Conservation (phyloP, 2,113 vertebrate species). For the Dipodomys stephensi region DNA sequence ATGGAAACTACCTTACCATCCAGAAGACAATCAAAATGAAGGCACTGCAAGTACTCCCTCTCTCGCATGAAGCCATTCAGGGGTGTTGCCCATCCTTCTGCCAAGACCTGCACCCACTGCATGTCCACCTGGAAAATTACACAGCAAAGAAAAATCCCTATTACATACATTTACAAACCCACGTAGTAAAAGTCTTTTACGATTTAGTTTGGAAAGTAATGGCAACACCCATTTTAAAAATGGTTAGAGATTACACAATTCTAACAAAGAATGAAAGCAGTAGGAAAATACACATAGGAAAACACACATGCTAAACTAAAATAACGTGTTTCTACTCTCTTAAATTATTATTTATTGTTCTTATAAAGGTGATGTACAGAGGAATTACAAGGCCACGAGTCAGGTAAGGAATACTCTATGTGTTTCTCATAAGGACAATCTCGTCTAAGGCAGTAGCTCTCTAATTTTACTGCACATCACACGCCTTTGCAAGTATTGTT, state of each 20-base stretch:
- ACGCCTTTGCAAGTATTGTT: background rate
- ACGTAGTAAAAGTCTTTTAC: background rate
- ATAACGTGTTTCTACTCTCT: background rate
- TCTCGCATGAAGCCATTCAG: slow-evolving; percentile 99
- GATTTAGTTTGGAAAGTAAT: background rate
- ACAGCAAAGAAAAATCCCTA: background rate
- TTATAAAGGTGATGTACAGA: no score
- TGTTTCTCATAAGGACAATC: background rate
- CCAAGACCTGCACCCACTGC: slow-evolving; percentile 99
- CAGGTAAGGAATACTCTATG: no score
- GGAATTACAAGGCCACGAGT: no score
- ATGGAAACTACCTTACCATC: slow-evolving; percentile 90
- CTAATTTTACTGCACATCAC: background rate
- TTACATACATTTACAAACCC: background rate
- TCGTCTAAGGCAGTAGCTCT: background rate
- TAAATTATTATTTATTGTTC: no score
- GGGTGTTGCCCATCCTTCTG: slow-evolving; percentile 99
- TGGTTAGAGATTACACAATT: background rate
- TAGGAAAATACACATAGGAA: background rate
- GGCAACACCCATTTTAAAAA: background rate
- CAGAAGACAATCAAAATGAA: slow-evolving; percentile 97
- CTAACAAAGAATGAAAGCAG: background rate
- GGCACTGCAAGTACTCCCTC: slow-evolving; percentile 97
- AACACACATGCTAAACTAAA: background rate
- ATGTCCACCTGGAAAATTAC: slow-evolving; percentile 93